phyloP scores from a whole-genome alignment of 2,888 invertebrate species.

The Pantelozetes paolii region DNA sequence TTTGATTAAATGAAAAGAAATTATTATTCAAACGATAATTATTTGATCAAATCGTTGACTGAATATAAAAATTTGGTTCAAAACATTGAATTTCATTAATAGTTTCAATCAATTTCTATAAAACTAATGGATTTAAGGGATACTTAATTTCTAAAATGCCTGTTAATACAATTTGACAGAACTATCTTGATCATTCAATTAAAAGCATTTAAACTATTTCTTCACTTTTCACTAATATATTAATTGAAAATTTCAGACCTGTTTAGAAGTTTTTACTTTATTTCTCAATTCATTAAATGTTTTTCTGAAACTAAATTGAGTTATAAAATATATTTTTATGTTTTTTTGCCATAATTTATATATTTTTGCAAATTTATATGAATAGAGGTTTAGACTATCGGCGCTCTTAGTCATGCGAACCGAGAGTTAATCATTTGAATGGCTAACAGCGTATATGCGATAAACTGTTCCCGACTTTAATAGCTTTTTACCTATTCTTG shows the following conservation, averaged over 20 bases:
- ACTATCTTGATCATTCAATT: background rate
- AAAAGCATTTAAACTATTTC: background rate
- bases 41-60: background rate
- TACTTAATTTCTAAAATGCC: too few relatives aligned
- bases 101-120: too few relatives aligned
- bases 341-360: background rate
- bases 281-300: slow-evolving; percentile 1
- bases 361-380: slow-evolving; percentile 10
- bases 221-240: background rate
- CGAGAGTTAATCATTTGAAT: slow-evolving; percentile 33
- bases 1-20: too few relatives aligned
- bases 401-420: slow-evolving; percentile 22
- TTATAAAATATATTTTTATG: slow-evolving; percentile 29
- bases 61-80: too few relatives aligned
- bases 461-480: slow-evolving; percentile 13
- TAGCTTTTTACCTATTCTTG: slow-evolving; percentile 21
- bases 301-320: slow-evolving; percentile 11
- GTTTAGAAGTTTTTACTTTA: background rate
- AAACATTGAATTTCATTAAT: too few relatives aligned
- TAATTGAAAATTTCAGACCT: slow-evolving; percentile 26
- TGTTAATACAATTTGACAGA: too few relatives aligned
- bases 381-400: slow-evolving; percentile 16
- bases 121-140: too few relatives aligned
- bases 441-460: background rate
- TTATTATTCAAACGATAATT: too few relatives aligned